Conservation (phyloP, 2,797 vertebrate genomes). For the Sphenopsis melanotis region DNA sequence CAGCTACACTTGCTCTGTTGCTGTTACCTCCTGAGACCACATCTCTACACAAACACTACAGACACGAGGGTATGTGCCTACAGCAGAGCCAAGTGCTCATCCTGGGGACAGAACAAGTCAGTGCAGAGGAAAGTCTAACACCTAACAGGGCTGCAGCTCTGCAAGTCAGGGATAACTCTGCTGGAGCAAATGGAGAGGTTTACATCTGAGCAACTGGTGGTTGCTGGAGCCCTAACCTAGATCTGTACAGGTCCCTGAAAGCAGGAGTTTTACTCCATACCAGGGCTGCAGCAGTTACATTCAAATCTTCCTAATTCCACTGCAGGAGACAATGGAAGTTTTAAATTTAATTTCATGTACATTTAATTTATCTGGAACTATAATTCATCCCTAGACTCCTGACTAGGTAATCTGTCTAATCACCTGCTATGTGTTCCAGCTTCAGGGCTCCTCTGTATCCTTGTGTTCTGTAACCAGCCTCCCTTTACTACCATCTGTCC, state of each 20-base stretch:
- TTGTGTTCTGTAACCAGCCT: neutral
- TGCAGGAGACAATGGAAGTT: neutral
- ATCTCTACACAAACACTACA: neutral
- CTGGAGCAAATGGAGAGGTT: neutral
- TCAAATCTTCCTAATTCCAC: neutral
- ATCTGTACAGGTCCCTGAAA: neutral
- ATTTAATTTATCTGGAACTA: neutral
- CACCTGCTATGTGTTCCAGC: neutral
- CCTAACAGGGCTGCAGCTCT: neutral
- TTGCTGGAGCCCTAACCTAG: neutral
- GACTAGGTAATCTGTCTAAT: neutral
- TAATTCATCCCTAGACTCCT: neutral
- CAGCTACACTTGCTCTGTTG: neutral
- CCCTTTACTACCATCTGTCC: neutral
- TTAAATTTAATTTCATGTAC: neutral
- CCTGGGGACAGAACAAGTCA: neutral
- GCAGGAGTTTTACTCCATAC: neutral
- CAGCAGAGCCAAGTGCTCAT: neutral
- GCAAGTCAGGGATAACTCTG: neutral
- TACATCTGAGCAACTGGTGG: neutral
- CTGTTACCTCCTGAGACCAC: neutral
- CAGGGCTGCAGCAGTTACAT: neutral
- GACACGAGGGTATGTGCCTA: neutral
- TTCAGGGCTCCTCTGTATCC: neutral
- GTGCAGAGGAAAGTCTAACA: neutral